Evolutionary conservation across 2,888 invertebrate genomes (phyloP).

Genomic region (Elegia similella): DNA sequence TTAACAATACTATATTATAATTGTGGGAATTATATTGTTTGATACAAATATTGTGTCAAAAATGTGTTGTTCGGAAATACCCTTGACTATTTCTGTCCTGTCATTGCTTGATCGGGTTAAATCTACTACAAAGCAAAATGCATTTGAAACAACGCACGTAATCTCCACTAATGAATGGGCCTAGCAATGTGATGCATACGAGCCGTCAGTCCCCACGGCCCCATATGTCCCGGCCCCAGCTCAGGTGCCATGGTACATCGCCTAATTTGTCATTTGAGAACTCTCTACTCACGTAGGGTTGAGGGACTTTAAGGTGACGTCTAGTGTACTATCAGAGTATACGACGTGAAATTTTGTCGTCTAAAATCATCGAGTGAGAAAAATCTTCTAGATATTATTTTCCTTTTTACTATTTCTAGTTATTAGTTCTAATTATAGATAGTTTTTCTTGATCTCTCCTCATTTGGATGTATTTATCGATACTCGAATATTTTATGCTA

Average conservation of each 20-base stretch:
- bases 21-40: no score
- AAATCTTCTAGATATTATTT: no score
- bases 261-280: slow-evolving; percentile 60
- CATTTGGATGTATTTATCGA: no score
- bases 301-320: slow-evolving; percentile 19
- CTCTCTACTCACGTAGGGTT: slow-evolving; percentile 23
- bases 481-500: no score
- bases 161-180: slow-evolving; percentile 16
- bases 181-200: slow-evolving; percentile 10
- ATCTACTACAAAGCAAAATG: slow-evolving; percentile 2
- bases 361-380: neutral
- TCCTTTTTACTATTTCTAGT: no score
- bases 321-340: neutral
- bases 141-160: slow-evolving; percentile 14
- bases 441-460: no score
- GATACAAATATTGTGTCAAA: no score
- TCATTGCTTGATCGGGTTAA: neutral
- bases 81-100: no score
- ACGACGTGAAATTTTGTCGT: neutral
- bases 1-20: no score
- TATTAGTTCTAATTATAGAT: no score
- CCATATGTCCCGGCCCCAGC: slow-evolving; percentile 47
- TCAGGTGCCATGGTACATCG: slow-evolving; percentile 48
- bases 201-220: slow-evolving; percentile 30
- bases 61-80: no score